phyloP scores from a whole-genome alignment of 2,113 vertebrate species.

The Calidris pygmaea region DNA sequence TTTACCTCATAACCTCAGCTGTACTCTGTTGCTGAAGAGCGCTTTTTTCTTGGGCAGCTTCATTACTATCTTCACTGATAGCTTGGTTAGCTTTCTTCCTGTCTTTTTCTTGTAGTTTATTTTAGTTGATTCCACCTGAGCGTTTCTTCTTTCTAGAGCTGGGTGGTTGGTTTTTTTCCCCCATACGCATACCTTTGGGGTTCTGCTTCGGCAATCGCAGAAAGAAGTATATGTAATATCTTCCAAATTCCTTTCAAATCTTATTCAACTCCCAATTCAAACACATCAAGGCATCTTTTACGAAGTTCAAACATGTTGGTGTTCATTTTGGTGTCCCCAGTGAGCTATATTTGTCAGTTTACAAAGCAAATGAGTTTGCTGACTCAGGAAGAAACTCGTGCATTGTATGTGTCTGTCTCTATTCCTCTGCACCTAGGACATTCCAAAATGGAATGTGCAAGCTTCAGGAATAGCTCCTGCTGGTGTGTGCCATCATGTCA shows the following conservation, averaged over 20 bases:
- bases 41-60: background rate
- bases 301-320: background rate
- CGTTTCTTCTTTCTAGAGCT: background rate
- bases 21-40: background rate
- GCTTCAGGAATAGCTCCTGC: background rate
- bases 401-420: background rate
- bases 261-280: background rate
- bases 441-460: background rate
- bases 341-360: background rate
- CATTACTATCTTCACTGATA: background rate
- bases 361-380: background rate
- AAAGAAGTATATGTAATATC: background rate
- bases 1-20: background rate
- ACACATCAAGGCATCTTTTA: background rate
- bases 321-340: background rate
- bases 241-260: background rate
- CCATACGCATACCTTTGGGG: background rate
- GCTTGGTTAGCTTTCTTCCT: background rate
- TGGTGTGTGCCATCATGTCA: background rate
- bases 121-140: background rate
- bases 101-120: background rate
- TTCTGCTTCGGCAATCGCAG: background rate
- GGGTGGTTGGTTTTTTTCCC: background rate
- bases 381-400: background rate
- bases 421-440: background rate